These are phyloP conservation scores for Aricia agestis DNA, from an alignment of 1,140 invertebrate genomes.

Conservation along the genomic window DNA sequence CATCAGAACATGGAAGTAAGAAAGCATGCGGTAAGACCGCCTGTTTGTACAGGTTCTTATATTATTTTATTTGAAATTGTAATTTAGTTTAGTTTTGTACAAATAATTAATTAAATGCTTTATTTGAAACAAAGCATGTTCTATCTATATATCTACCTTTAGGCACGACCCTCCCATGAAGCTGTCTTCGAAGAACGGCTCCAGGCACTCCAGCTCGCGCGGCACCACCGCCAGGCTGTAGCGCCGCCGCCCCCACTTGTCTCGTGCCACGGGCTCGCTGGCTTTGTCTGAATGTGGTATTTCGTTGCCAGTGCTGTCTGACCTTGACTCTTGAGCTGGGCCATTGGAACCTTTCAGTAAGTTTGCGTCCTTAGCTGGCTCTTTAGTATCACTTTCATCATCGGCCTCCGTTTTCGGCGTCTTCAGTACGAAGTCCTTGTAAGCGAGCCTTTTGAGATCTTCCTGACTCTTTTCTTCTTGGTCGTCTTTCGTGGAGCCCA, in stretches of 20 bases:
- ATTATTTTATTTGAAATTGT: too few species aligned
- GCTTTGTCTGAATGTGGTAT: conserved; percentile 21
- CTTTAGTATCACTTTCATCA: background rate
- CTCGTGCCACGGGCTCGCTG: conserved; percentile 19
- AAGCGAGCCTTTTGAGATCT: background rate
- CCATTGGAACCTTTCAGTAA: too few species aligned
- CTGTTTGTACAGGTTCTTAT: too few species aligned
- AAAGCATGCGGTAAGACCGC: too few species aligned
- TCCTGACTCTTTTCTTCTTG: background rate
- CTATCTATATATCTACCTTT: too few species aligned
- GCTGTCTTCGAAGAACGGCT: conserved; percentile 50
- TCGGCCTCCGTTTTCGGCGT: background rate
- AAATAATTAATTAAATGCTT: too few species aligned
- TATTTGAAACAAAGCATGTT: too few species aligned
- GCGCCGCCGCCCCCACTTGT: conserved; percentile 14
- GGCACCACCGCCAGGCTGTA: conserved; percentile 39
- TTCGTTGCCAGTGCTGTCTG: too few species aligned
- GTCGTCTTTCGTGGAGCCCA: conserved; percentile 15
- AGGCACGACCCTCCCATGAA: conserved; percentile 60
- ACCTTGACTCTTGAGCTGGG: too few species aligned
- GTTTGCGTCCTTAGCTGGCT: conserved; percentile 27
- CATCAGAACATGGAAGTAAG: too few species aligned
- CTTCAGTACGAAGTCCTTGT: background rate
- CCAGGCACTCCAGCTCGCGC: conserved; percentile 48
- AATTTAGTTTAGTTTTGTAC: too few species aligned